Conservation (phyloP, 2,888 invertebrate species). For the Anagyrus pseudococci region DNA sequence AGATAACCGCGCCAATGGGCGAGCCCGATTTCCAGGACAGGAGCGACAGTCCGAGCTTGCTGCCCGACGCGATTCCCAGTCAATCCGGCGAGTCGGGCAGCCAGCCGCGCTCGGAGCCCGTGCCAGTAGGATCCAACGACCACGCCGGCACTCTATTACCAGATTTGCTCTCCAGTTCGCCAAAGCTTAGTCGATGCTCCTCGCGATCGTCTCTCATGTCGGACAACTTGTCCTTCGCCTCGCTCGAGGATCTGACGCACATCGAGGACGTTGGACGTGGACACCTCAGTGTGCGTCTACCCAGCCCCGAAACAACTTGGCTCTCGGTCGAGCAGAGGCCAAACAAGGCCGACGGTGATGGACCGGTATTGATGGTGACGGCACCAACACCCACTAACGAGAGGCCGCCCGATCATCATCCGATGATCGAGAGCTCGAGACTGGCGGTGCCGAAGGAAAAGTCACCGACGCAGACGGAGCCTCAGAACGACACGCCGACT, state of each 20-base stretch:
- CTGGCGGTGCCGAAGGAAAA: conserved; percentile 43
- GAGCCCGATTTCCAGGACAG: too few species aligned
- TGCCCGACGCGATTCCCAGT: conserved; percentile 41
- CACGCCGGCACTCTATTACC: conserved; percentile 46
- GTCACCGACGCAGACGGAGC: conserved; percentile 19
- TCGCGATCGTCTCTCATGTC: conserved; percentile 42
- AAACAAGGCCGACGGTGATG: neutral
- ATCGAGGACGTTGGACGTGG: neutral
- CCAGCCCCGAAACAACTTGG: conserved; percentile 11
- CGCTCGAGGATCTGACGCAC: conserved; percentile 26
- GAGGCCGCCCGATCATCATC: conserved; percentile 37
- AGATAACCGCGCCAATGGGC: neutral
- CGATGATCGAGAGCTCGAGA: conserved; percentile 32
- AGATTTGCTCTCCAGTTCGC: conserved; percentile 51
- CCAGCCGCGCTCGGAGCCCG: conserved; percentile 3
- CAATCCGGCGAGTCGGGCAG: conserved; percentile 8
- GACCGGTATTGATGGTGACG: conserved; percentile 46
- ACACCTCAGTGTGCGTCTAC: neutral
- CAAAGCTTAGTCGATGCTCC: conserved; percentile 45
- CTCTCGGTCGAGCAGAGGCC: conserved; percentile 27
- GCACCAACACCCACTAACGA: conserved; percentile 52
- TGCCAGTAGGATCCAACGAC: neutral
- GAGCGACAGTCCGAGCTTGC: neutral
- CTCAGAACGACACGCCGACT: conserved; percentile 32
- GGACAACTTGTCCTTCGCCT: conserved; percentile 37